These are phyloP conservation scores for Acanthosepion pharaonis DNA, from an alignment of 2,888 invertebrate species.

Conservation along the genomic window DNA sequence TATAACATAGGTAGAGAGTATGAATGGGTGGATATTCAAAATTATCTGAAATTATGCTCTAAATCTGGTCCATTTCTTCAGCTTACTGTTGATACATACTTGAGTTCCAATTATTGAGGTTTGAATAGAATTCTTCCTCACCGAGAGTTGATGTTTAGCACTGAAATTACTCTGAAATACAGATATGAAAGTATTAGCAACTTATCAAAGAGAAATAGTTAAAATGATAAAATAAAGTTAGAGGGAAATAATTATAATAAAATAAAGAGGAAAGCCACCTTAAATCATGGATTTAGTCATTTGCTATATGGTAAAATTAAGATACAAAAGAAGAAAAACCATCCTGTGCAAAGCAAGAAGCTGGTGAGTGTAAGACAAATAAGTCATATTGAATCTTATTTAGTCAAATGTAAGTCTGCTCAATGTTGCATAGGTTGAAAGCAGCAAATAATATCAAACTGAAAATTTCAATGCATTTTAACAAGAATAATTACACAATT, in stretches of 20 bases:
- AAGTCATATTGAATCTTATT: background rate
- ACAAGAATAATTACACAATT: no score
- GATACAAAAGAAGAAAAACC: background rate
- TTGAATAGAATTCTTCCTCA: slow-evolving; percentile 5
- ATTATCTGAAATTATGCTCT: background rate
- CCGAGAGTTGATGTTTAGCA: background rate
- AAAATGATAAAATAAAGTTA: no score
- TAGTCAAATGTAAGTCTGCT: no score
- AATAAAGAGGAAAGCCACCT: background rate
- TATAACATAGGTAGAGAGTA: background rate
- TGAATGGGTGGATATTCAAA: background rate
- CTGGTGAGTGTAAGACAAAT: background rate
- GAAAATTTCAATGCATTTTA: no score
- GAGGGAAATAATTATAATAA: background rate
- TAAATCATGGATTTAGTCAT: background rate
- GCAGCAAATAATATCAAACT: no score
- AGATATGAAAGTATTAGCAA: background rate
- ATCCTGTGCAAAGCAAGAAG: background rate
- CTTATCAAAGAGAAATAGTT: background rate
- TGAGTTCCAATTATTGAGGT: background rate
- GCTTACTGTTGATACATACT: background rate
- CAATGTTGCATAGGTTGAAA: no score
- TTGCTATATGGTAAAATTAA: background rate
- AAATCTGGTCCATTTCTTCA: background rate
- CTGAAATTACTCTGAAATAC: background rate